phyloP scores from a whole-genome alignment of 2,888 invertebrate species.

The Leptinotarsa rubiginosa region DNA sequence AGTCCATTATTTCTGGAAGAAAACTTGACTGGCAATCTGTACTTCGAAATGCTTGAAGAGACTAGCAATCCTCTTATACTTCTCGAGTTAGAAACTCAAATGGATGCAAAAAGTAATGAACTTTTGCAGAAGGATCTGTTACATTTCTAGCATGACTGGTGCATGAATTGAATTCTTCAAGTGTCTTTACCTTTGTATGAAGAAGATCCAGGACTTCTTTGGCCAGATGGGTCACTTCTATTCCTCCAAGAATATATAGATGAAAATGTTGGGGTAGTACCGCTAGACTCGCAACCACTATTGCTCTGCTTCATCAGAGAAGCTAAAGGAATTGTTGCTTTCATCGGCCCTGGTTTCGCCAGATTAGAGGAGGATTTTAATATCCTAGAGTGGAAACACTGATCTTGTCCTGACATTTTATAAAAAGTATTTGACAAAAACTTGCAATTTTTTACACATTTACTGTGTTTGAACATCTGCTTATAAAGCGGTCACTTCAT shows the following conservation, averaged over 20 bases:
- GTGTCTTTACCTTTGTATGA: conserved; percentile 75
- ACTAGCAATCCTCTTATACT: too few species aligned
- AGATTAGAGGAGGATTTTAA: conserved; percentile 77
- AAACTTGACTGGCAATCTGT: too few species aligned
- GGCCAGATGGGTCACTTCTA: conserved; percentile 77
- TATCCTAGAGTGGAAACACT: conserved; percentile 64
- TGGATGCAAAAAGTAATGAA: too few species aligned
- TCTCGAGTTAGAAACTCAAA: too few species aligned
- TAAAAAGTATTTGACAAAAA: conserved; percentile 33
- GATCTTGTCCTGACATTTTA: conserved; percentile 46
- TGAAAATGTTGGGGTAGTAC: conserved; percentile 73
- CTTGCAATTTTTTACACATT: conserved; percentile 35
- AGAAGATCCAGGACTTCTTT: conserved; percentile 79
- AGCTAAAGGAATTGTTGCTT: conserved; percentile 81
- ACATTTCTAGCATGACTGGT: too few species aligned
- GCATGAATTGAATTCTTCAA: too few species aligned
- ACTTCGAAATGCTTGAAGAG: too few species aligned
- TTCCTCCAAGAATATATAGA: conserved; percentile 76
- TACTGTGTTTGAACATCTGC: conserved; percentile 30
- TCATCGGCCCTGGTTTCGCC: conserved; percentile 76
- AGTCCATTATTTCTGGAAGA: too few species aligned
- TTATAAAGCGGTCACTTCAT: conserved; percentile 7
- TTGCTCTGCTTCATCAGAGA: conserved; percentile 75
- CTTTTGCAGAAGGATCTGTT: too few species aligned
- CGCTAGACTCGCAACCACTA: conserved; percentile 71